A percentile compares a stretch with the other conserved stretches of the same genome.
Conservation (phyloP, 2,113 vertebrate species). For the Agelaius tricolor region DNA sequence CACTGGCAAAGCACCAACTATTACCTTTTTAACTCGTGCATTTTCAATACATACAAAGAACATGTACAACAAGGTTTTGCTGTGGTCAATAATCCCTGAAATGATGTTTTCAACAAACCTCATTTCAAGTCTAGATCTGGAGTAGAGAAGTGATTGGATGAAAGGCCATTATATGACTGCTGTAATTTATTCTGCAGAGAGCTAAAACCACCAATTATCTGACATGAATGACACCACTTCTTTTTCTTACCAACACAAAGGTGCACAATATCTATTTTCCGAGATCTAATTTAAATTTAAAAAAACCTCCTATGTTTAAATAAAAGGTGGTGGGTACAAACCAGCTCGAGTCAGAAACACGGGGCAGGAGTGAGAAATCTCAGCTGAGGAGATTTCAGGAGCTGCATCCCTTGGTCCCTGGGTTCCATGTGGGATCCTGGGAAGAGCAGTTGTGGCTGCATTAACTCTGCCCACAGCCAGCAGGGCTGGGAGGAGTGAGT, state of each 20-base stretch:
- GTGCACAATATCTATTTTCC: slow-evolving; percentile 66
- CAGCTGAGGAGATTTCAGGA: background rate
- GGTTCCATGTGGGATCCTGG: accelerated
- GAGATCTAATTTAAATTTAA: slow-evolving; percentile 68
- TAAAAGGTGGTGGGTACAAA: slow-evolving; percentile 39
- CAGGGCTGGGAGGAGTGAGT: background rate
- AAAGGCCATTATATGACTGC: slow-evolving; percentile 58
- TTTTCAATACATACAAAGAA: slow-evolving; percentile 69
- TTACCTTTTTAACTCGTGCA: slow-evolving; percentile 48
- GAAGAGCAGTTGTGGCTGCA: background rate
- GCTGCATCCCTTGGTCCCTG: background rate
- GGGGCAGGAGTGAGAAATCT: background rate
- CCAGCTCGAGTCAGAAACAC: slow-evolving; percentile 16
- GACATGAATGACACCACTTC: slow-evolving; percentile 75
- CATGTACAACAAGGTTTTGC: slow-evolving; percentile 69
- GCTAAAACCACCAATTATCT: slow-evolving; percentile 71
- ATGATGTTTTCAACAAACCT: slow-evolving; percentile 68
- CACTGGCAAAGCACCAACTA: slow-evolving; percentile 40
- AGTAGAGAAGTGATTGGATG: slow-evolving; percentile 65
- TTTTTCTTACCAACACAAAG: slow-evolving; percentile 71
- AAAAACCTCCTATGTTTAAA: slow-evolving; percentile 58
- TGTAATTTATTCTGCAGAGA: slow-evolving; percentile 65
- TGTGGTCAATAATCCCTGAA: slow-evolving; percentile 64
- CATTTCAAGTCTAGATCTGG: slow-evolving; percentile 63
- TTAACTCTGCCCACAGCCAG: background rate